Percentiles rank a stretch among this genome's conserved stretches.
Conservation (phyloP, 2,797 vertebrate genomes). For the Synaphobranchus kaupii region DNA sequence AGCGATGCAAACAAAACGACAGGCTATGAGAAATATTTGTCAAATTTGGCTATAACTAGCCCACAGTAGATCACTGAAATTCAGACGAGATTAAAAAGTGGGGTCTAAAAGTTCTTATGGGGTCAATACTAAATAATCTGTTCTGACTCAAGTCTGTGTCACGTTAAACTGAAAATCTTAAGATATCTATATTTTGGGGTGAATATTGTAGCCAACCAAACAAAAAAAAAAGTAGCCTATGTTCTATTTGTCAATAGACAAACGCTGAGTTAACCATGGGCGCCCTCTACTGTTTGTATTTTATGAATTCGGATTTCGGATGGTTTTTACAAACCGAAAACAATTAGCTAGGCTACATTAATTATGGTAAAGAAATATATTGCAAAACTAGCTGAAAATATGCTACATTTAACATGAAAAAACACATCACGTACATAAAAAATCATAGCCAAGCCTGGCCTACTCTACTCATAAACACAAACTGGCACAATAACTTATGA, state of each 20-base stretch:
- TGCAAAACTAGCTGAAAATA: neutral
- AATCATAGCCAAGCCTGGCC: no score
- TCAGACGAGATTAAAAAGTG: no score
- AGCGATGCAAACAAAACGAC: no score
- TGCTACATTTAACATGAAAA: neutral
- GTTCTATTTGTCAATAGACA: neutral
- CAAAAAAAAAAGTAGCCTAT: neutral
- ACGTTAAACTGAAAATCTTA: no score
- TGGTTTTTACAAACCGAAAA: neutral
- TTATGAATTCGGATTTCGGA: neutral
- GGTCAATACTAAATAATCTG: no score
- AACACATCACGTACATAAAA: no score
- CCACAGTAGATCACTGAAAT: no score
- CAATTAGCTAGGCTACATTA: neutral
- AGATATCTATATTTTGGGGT: neutral
- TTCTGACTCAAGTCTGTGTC: no score
- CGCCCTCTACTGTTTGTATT: conserved; percentile 5
- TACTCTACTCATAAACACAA: neutral
- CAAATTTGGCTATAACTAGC: no score
- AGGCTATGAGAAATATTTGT: no score
- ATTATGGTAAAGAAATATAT: neutral
- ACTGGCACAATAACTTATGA: neutral
- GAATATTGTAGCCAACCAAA: neutral
- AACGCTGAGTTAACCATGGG: neutral
- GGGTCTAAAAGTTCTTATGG: no score